Evolutionary conservation across 2,888 invertebrate species (phyloP), one percentile per base, ranked within the genome.

Genomic region (Melinaea menophilus): DNA sequence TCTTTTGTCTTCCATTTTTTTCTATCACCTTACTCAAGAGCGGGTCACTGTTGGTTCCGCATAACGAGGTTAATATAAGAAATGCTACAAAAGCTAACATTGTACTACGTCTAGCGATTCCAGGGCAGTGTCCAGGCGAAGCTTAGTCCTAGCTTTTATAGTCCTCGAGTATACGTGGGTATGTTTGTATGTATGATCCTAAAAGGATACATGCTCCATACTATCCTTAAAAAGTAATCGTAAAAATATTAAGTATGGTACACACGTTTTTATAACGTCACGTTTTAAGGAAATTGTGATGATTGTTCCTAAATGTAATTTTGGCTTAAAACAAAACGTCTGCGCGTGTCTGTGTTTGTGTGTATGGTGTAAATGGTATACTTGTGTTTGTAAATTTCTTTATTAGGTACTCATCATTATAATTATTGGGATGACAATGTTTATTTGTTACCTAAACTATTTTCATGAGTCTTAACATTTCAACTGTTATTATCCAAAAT

Each of bases 51-150:
- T 65, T 61, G 69, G 70, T 74, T 54, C 69, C 66, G 51, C 63
- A 66, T 5, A 69, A 57, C 13, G 73, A 75, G 55, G 79, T 67
- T 41, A 77, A 65, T 64, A 83, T 69, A 62, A 79, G 63, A 64
- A 82, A 69, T 63, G 74, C 71, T 55, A 77, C 69, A 69, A 80
- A 69, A 71, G 79, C 78, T 72, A 79, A 75, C 84, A 82, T 87
- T 71, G 71, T 80, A 69, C 71, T 65, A 45, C 77, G 71, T 72
- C 73, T 75, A 73, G 75, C 73, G 72, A 72, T 72, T 62, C 68
- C 72, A 80, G 84, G 82, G 81, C 88, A 90, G 89, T 90, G 90
- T 89, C 90, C 89, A 88, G 90, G 87, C 77, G 79, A 76, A 74
- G 74, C 75, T 78, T 78, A 73, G 74, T 72, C 75, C 86, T 86